Percentiles rank a stretch among this genome's conserved stretches.
These are phyloP conservation scores for Cantharis nigra DNA, from an alignment of 2,888 invertebrate genomes.

Conservation along the genomic window DNA sequence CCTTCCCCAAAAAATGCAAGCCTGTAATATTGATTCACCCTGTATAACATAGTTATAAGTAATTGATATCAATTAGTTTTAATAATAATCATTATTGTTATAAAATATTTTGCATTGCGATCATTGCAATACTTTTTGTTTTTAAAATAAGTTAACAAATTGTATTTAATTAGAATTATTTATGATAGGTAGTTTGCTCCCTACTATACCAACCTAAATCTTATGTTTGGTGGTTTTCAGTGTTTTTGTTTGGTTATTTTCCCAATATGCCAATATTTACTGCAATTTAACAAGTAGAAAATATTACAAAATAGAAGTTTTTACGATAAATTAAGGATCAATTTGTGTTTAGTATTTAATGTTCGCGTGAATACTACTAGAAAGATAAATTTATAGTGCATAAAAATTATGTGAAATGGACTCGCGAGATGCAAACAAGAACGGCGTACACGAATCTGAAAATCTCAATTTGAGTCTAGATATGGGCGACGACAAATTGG, in stretches of 20 bases:
- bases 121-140: no score
- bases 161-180: no score
- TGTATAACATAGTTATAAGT: no score
- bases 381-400: constrained; percentile 3
- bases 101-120: no score
- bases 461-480: constrained; percentile 58
- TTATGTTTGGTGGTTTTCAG: constrained; percentile 20
- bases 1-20: no score
- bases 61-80: no score
- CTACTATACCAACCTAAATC: background rate
- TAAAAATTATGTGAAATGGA: constrained; percentile 47
- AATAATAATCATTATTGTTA: no score
- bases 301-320: background rate
- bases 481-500: constrained; percentile 80
- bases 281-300: constrained; percentile 21
- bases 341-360: background rate
- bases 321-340: background rate
- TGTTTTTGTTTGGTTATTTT: constrained; percentile 32
- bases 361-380: constrained; percentile 6
- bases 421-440: constrained; percentile 50
- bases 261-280: constrained; percentile 21
- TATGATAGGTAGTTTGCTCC: no score
- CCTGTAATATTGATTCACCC: no score
- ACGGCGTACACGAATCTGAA: constrained; percentile 54
- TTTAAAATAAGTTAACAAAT: no score